phyloP scores from a whole-genome alignment of 2,888 invertebrate species.

The Anarsia innoxiella region DNA sequence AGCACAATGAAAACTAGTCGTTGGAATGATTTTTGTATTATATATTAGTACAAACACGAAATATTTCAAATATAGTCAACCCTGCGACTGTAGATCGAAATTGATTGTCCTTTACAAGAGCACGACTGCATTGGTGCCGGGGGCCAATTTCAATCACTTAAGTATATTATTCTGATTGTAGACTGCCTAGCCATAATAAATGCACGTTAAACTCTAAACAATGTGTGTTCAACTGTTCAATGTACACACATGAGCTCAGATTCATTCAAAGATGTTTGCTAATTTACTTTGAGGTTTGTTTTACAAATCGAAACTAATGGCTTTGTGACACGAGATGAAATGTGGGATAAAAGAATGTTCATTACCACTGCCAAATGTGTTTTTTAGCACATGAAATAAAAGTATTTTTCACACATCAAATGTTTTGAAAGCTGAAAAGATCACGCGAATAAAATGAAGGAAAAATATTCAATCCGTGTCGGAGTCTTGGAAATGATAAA shows the following conservation, averaged over 20 bases:
- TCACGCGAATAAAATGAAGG: no score
- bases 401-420: no score
- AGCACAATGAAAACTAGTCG: no score
- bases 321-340: slow-evolving; percentile 1
- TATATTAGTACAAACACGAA: no score
- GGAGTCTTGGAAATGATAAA: no score
- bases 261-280: background rate
- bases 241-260: no score
- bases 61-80: no score
- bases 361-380: slow-evolving; percentile 33
- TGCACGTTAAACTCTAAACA: background rate
- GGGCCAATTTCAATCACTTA: slow-evolving; percentile 41
- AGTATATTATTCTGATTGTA: slow-evolving; percentile 38
- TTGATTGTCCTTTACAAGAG: slow-evolving; percentile 32
- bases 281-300: background rate
- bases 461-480: no score
- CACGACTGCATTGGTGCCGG: slow-evolving; percentile 29
- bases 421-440: no score
- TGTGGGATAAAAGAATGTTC: slow-evolving; percentile 24
- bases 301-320: background rate
- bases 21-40: no score
- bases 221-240: no score
- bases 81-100: slow-evolving; percentile 25
- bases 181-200: slow-evolving; percentile 12
- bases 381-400: no score